Percentiles rank a stretch among this genome's conserved stretches.
Evolutionary conservation across 2,113 vertebrate genomes (phyloP).

Genomic region (Carassius gibelio): DNA sequence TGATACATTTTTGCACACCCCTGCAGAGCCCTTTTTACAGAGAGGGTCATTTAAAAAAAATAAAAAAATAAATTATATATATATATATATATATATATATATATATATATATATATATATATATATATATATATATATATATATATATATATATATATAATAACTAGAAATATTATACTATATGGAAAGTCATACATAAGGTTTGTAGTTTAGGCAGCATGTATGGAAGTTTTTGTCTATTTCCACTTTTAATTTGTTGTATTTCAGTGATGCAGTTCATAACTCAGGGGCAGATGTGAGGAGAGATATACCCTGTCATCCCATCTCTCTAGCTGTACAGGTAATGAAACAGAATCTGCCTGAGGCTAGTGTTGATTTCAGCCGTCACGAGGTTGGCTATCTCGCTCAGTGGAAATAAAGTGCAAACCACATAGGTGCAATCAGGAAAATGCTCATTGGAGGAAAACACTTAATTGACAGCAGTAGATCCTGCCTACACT

Average conservation of each 20-base stretch:
- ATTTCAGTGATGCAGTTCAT: not conserved
- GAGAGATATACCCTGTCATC: slow-evolving; percentile 17
- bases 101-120: too few relatives aligned
- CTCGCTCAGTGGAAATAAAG: not conserved
- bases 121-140: too few relatives aligned
- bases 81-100: too few relatives aligned
- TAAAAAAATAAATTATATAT: too few relatives aligned
- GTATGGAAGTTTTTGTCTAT: not conserved
- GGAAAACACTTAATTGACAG: not conserved
- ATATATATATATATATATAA: not conserved
- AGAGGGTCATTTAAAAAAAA: not conserved
- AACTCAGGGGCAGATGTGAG: slow-evolving; percentile 14
- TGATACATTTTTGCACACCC: not conserved
- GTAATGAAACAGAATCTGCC: slow-evolving; percentile 22
- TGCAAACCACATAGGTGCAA: slow-evolving; percentile 4
- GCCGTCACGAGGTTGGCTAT: not conserved
- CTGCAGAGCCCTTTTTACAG: not conserved
- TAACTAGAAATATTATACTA: not conserved
- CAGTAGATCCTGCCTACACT: not conserved
- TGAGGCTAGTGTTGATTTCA: slow-evolving; percentile 21
- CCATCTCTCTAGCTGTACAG: slow-evolving; percentile 23
- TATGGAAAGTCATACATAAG: not conserved
- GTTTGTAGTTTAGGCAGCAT: not conserved
- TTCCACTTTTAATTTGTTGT: slow-evolving; percentile 10
- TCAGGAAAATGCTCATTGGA: not conserved